Conservation (phyloP, 2,888 invertebrate genomes). For the Hypomecis atomaria region DNA sequence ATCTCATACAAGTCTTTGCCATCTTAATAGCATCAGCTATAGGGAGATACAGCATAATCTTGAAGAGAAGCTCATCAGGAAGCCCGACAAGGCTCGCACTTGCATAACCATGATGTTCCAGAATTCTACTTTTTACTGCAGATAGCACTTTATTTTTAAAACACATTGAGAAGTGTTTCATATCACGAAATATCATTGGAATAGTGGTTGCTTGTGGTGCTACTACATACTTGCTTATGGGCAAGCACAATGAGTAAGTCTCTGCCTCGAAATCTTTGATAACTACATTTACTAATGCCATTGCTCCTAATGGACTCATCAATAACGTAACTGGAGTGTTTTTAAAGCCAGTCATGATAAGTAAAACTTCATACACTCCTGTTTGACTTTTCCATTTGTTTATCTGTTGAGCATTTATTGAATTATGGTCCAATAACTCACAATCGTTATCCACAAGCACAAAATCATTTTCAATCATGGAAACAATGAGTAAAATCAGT, state of each 20-base stretch:
- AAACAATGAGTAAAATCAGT: slow-evolving; percentile 63
- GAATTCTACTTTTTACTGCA: slow-evolving; percentile 83
- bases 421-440: slow-evolving; percentile 46
- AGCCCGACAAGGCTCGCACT: slow-evolving; percentile 77
- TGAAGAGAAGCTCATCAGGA: slow-evolving; percentile 71
- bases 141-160: slow-evolving; percentile 83
- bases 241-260: slow-evolving; percentile 73
- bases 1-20: slow-evolving; percentile 62
- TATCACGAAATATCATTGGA: slow-evolving; percentile 69
- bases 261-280: slow-evolving; percentile 64
- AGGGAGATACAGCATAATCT: slow-evolving; percentile 62
- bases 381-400: slow-evolving; percentile 57
- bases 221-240: slow-evolving; percentile 70
- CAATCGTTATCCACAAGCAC: slow-evolving; percentile 51
- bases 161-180: slow-evolving; percentile 75
- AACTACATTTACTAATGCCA: slow-evolving; percentile 66
- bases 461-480: slow-evolving; percentile 75
- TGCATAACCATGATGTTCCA: slow-evolving; percentile 74
- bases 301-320: slow-evolving; percentile 67
- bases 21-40: slow-evolving; percentile 62
- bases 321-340: slow-evolving; percentile 62
- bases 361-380: slow-evolving; percentile 61
- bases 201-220: slow-evolving; percentile 65
- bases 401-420: slow-evolving; percentile 52
- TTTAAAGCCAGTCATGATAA: slow-evolving; percentile 63